phyloP scores from a whole-genome alignment of 2,797 vertebrate species.

The Buphagus erythrorhynchus region DNA sequence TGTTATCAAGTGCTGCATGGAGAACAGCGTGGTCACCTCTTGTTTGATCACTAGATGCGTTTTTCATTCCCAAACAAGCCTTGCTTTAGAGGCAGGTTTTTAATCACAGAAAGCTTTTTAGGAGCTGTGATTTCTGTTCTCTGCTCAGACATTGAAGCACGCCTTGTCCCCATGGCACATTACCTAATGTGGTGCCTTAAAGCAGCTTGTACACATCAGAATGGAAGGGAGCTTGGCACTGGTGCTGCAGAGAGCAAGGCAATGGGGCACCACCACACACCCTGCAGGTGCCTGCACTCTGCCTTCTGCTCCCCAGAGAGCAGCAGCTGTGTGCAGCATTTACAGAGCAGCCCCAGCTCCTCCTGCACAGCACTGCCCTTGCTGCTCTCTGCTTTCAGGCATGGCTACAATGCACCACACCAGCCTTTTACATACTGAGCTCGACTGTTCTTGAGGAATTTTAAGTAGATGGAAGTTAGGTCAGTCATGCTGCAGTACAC shows the following conservation, averaged over 20 bases:
- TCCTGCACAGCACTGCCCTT: fast-evolving
- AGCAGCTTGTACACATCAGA: fast-evolving
- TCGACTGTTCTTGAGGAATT: background rate
- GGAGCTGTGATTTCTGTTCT: background rate
- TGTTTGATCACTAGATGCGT: background rate
- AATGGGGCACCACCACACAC: fast-evolving
- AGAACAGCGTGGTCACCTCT: background rate
- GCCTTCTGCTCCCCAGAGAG: background rate
- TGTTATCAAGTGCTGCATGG: fast-evolving
- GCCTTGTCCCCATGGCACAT: fast-evolving
- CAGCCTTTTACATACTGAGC: background rate
- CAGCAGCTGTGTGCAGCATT: background rate
- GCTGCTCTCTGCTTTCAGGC: background rate
- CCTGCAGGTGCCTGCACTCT: fast-evolving
- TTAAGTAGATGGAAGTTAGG: background rate
- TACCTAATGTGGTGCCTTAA: background rate
- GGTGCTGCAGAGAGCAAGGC: background rate
- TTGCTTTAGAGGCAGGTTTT: background rate
- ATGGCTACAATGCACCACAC: background rate
- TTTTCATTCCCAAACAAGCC: background rate
- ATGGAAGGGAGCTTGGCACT: background rate
- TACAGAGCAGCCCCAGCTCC: background rate
- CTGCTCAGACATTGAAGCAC: background rate
- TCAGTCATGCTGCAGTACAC: background rate
- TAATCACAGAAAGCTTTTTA: background rate